Percentiles rank a stretch among this genome's conserved stretches.
Evolutionary conservation across 2,888 invertebrate species (phyloP).

Genomic region (Pollenia labialis): DNA sequence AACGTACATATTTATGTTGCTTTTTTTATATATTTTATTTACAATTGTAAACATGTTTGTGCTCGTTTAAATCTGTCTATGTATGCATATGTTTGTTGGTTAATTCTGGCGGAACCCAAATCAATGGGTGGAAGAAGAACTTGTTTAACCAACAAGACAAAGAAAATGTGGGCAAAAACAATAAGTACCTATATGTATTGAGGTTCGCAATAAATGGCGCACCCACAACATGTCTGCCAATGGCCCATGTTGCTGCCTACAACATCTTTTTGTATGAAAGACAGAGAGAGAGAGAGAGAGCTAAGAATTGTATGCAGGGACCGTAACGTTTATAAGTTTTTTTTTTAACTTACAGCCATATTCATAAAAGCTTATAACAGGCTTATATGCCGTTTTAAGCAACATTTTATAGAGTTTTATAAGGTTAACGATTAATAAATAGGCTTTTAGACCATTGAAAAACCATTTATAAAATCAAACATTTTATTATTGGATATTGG

Average conservation of each 20-base stretch:
- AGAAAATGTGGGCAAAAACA: constrained; percentile 30
- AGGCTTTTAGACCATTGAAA: too few relatives aligned
- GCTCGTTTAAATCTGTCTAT: background rate
- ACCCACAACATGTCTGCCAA: constrained; percentile 66
- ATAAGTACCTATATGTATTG: constrained; percentile 7
- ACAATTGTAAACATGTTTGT: background rate
- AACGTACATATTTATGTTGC: background rate
- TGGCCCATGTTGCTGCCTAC: constrained; percentile 35
- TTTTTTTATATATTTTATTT: background rate
- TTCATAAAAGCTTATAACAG: too few relatives aligned
- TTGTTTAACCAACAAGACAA: constrained; percentile 43
- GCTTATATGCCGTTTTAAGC: too few relatives aligned
- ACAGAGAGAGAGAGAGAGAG: constrained; percentile 61
- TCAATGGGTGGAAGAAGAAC: constrained; percentile 50
- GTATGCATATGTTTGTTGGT: background rate
- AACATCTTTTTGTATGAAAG: constrained; percentile 47
- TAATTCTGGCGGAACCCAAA: constrained; percentile 10
- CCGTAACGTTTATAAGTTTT: background rate
- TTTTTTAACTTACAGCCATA: too few relatives aligned
- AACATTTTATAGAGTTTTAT: too few relatives aligned
- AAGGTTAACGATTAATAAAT: too few relatives aligned
- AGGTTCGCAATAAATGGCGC: constrained; percentile 47
- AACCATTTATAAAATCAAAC: too few relatives aligned
- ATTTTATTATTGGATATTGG: too few relatives aligned
- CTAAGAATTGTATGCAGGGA: background rate